Percentiles rank a stretch among this genome's conserved stretches.
These are phyloP conservation scores for Prinia subflava DNA, from an alignment of 2,113 vertebrate genomes.

Conservation along the genomic window DNA sequence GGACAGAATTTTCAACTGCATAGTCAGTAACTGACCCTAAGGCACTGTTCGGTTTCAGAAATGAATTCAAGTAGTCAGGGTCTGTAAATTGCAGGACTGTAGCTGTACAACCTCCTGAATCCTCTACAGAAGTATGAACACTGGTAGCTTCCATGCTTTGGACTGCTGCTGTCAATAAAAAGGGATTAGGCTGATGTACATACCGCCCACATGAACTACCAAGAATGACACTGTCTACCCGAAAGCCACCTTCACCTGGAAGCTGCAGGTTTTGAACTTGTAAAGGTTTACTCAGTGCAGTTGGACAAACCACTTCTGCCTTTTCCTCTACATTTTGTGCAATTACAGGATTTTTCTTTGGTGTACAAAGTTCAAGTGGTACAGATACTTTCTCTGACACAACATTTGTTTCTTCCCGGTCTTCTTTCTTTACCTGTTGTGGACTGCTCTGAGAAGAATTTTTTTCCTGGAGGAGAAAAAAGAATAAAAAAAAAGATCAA, in stretches of 20 bases:
- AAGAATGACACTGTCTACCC: slow-evolving; percentile 1
- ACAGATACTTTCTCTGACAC: slow-evolving; percentile 7
- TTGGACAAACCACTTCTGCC: background rate
- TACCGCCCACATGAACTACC: slow-evolving; percentile 7
- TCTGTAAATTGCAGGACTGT: slow-evolving; percentile 59
- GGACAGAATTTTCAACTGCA: slow-evolving; percentile 32
- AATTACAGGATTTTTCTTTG: slow-evolving; percentile 47
- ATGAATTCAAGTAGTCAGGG: slow-evolving; percentile 27
- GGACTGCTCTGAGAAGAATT: slow-evolving; percentile 10
- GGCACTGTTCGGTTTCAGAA: slow-evolving; percentile 43
- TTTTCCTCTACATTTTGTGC: background rate
- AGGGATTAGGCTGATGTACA: background rate
- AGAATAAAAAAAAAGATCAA: background rate
- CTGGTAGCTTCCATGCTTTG: background rate
- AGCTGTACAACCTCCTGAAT: slow-evolving; percentile 47
- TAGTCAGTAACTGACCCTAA: slow-evolving; percentile 36
- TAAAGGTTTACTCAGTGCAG: background rate
- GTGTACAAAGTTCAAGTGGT: slow-evolving; percentile 7
- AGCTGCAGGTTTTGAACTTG: background rate
- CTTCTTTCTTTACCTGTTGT: slow-evolving; percentile 11
- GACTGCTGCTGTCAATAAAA: slow-evolving; percentile 36
- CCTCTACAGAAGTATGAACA: slow-evolving; percentile 19
- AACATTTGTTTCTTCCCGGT: background rate
- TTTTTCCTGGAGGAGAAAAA: slow-evolving; percentile 59
- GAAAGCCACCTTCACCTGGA: background rate